phyloP scores from a whole-genome alignment of 2,113 vertebrate genomes.

The Brachyistius frenatus region DNA sequence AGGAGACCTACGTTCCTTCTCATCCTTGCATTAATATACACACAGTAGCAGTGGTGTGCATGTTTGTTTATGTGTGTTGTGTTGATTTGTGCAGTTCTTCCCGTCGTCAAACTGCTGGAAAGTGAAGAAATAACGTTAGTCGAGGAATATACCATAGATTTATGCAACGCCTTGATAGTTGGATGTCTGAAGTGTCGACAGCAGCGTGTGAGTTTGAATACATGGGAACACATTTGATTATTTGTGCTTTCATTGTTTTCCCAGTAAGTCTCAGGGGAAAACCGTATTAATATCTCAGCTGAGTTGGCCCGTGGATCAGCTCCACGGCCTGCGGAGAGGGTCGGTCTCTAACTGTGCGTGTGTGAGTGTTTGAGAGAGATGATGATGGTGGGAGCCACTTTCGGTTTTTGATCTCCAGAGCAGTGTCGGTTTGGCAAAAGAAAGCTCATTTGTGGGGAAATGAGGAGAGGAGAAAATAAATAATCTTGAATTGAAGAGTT shows the following conservation, averaged over 20 bases:
- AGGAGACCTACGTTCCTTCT: background rate
- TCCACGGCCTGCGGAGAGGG: constrained; percentile 10
- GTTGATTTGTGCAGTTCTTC: background rate
- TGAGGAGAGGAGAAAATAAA: background rate
- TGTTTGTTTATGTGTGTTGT: background rate
- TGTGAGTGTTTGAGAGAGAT: background rate
- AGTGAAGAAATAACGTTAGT: background rate
- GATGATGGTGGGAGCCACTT: background rate
- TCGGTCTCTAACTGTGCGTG: background rate
- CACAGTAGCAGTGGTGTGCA: background rate
- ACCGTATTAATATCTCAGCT: background rate
- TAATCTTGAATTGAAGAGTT: background rate
- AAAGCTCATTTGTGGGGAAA: background rate
- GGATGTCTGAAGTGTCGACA: background rate
- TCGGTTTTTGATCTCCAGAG: background rate
- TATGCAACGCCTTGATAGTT: background rate
- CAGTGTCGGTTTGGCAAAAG: background rate
- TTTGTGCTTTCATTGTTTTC: constrained; percentile 8
- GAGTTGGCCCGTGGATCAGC: constrained; percentile 9
- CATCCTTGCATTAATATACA: background rate
- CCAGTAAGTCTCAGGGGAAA: constrained; percentile 10
- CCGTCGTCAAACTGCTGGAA: background rate
- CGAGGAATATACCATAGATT: background rate
- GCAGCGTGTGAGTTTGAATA: background rate
- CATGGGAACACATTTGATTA: background rate